Evolutionary conservation across 2,113 vertebrate genomes (phyloP), one percentile per base, ranked within the genome.

Genomic region (Anoplopoma fimbria): DNA sequence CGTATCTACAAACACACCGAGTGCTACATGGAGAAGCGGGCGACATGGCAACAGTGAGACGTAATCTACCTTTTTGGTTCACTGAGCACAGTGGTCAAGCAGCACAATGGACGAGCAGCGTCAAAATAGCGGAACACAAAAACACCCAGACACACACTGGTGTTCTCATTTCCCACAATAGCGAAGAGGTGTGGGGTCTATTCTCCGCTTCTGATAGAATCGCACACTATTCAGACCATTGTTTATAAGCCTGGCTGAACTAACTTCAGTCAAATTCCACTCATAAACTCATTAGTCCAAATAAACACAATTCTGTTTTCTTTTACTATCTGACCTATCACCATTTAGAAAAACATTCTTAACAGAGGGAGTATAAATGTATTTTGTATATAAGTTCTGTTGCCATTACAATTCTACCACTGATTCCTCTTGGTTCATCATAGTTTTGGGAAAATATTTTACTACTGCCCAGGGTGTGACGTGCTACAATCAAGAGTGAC

Each of bases 1-100:
- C 62, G n/a, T 25, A 55, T 0, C 45, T 9, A 72, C 13, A 77
- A 27, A 67, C 61, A 70, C 25, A 42, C 2, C 1, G 2, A 23
- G 47, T 19, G 34, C 33, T 13, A 29, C 69, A 58, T 14, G 60
- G 25, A 71, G 25, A 19, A 38, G 17, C 40, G 19, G 47, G 53
- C 70, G n/a, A 73, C 55, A 58, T 38, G 42, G 36, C 33, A 57
- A 70, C 40, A 23, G 47, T 27, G 51, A 78, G 42, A 67, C 25
- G 14, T 78, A 64, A 85, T 79, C 82, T 75, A 63, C 53, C 67
- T 69, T 76, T 51, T 72, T 76, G 77, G 82, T 87, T 87, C 75
- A 85, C 17, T 82, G 81, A 85, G 49, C 86, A 75, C 79, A 89
- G 53, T 10, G 77, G 71, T 69, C 45, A 47, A 42, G 67, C 69